Percentiles rank a stretch among this genome's conserved stretches.
phyloP scores from a whole-genome alignment of 2,113 vertebrate species.

The Tinamus guttatus region DNA sequence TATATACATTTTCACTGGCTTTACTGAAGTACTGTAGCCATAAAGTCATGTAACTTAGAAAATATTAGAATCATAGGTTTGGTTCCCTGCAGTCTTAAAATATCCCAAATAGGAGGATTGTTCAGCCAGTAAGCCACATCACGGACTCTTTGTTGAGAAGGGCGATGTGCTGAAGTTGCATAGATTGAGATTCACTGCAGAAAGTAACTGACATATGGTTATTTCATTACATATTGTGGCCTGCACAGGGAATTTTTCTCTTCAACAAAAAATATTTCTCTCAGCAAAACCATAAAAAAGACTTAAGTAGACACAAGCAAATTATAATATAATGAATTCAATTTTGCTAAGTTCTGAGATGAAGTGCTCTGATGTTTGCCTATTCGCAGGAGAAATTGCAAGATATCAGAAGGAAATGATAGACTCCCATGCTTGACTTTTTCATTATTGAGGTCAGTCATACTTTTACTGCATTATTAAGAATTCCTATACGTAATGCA shows the following conservation, averaged over 20 bases:
- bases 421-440: not conserved
- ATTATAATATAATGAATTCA: not conserved
- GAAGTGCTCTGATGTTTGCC: not conserved
- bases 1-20: not conserved
- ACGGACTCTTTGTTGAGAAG: not conserved
- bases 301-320: not conserved
- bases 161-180: not conserved
- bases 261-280: not conserved
- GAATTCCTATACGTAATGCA: not conserved
- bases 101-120: not conserved
- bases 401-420: rapidly evolving
- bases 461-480: not conserved
- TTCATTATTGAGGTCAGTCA: not conserved
- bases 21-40: not conserved
- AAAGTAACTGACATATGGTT: not conserved
- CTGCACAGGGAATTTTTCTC: not conserved
- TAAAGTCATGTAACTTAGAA: not conserved
- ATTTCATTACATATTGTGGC: not conserved
- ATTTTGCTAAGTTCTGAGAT: not conserved
- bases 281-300: not conserved
- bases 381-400: not conserved
- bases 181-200: not conserved
- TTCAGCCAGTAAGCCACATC: not conserved
- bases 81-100: not conserved
- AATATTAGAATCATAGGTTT: not conserved